Evolutionary conservation across 2,113 vertebrate species (phyloP).

Genomic region (Anolis sagrei): DNA sequence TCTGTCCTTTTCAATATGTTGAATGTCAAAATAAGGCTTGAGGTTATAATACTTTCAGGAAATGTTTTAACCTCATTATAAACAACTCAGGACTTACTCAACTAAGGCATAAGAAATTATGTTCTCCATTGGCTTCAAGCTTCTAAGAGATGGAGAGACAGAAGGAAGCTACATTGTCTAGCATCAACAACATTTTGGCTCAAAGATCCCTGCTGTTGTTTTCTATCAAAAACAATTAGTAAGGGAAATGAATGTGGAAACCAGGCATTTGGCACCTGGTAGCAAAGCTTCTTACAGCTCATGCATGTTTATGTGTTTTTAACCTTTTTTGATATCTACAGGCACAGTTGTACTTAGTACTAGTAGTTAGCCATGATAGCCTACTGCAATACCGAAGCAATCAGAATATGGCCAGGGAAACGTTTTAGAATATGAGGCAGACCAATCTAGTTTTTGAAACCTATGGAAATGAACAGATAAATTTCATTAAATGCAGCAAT

Average conservation of each 20-base stretch:
- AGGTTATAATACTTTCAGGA: neutral
- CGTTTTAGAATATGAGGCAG: neutral
- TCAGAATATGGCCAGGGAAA: neutral
- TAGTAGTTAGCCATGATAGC: neutral
- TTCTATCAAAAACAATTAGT: slow-evolving; percentile 32
- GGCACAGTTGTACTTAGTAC: neutral
- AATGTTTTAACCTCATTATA: neutral
- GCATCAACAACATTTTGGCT: slow-evolving; percentile 39
- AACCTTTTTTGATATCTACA: slow-evolving; percentile 3
- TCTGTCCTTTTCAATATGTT: slow-evolving; percentile 30
- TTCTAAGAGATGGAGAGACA: slow-evolving; percentile 22
- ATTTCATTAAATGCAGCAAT: neutral
- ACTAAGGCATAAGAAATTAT: slow-evolving; percentile 22
- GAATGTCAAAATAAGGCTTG: slow-evolving; percentile 11
- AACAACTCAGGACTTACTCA: neutral
- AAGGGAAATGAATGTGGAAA: slow-evolving; percentile 32
- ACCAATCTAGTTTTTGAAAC: neutral
- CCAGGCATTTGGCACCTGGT: neutral
- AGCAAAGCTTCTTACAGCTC: neutral
- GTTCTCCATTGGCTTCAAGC: slow-evolving; percentile 13
- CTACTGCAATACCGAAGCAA: neutral
- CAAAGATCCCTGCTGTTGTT: slow-evolving; percentile 11
- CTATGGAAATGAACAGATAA: neutral
- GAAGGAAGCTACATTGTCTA: slow-evolving; percentile 37
- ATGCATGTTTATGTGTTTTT: slow-evolving; percentile 32